A percentile compares a stretch with the other conserved stretches of the same genome.
These are phyloP conservation scores for Sebastes dallii DNA, from an alignment of 2,797 vertebrate species.

Conservation along the genomic window DNA sequence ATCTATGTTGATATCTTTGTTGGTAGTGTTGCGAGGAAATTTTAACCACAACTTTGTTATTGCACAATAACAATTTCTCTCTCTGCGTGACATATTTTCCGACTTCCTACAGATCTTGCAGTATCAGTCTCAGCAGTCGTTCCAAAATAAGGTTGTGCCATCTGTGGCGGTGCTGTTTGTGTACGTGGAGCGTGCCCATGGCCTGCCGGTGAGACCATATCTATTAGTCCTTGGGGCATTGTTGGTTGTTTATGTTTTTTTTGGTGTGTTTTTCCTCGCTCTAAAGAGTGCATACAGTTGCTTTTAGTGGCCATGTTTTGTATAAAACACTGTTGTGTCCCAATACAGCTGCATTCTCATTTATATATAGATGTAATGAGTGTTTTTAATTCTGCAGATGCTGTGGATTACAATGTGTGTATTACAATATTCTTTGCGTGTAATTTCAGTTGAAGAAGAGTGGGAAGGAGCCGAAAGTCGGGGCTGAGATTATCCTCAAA, in stretches of 20 bases:
- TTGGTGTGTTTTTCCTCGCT: not conserved
- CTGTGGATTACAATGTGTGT: not conserved
- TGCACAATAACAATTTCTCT: not conserved
- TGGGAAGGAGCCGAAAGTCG: slow-evolving; percentile 86
- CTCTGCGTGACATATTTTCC: not conserved
- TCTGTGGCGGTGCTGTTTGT: slow-evolving; percentile 87
- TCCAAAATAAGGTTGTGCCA: slow-evolving; percentile 85
- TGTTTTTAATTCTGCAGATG: not conserved
- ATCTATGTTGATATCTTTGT: not conserved
- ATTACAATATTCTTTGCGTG: not conserved
- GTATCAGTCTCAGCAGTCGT: slow-evolving; percentile 87
- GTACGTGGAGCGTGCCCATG: slow-evolving; percentile 89
- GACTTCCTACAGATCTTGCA: slow-evolving; percentile 81
- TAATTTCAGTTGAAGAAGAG: slow-evolving; percentile 87
- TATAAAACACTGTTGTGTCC: not conserved
- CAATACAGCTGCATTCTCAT: not conserved
- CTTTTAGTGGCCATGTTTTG: not conserved
- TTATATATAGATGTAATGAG: not conserved
- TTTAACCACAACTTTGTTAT: not conserved
- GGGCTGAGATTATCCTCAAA: slow-evolving; percentile 82
- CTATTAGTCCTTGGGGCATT: slow-evolving; percentile 4
- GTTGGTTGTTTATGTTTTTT: slow-evolving; percentile 17
- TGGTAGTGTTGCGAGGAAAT: not conserved
- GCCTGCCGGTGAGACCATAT: slow-evolving; percentile 84
- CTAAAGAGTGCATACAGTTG: not conserved